Conservation (phyloP, 2,888 invertebrate genomes). For the Seira musarum region DNA sequence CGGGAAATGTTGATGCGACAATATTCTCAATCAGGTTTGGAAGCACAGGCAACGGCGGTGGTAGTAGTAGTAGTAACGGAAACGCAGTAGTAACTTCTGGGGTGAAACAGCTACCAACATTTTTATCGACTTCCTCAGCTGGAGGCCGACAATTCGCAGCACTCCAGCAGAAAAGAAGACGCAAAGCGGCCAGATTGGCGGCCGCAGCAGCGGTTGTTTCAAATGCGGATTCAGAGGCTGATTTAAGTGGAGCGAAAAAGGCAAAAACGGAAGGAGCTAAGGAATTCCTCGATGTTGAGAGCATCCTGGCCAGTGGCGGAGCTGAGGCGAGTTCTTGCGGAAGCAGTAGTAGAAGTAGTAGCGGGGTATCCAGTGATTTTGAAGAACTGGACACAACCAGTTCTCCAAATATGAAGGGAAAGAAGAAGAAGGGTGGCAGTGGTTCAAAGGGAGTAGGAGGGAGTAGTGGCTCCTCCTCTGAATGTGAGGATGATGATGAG, state of each 20-base stretch:
- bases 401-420: slow-evolving; percentile 35
- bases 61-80: background rate
- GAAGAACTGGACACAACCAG: slow-evolving; percentile 52
- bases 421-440: slow-evolving; percentile 19
- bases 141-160: slow-evolving; percentile 45
- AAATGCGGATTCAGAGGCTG: background rate
- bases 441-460: slow-evolving; percentile 28
- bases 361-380: slow-evolving; percentile 59
- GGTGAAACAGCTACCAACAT: background rate
- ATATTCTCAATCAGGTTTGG: background rate
- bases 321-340: slow-evolving; percentile 42
- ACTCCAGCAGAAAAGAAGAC: slow-evolving; percentile 56
- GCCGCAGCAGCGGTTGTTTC: slow-evolving; percentile 25
- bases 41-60: background rate
- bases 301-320: slow-evolving; percentile 43
- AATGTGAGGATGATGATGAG: slow-evolving; percentile 56
- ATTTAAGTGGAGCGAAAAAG: slow-evolving; percentile 14
- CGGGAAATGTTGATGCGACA: background rate
- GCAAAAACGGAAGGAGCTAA: slow-evolving; percentile 1
- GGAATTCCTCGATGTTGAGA: slow-evolving; percentile 46
- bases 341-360: slow-evolving; percentile 54
- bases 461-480: slow-evolving; percentile 47
- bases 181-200: slow-evolving; percentile 43
- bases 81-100: background rate
- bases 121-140: background rate